Conservation (phyloP, 1,140 invertebrate species). For the Apocrypta bakeri region DNA sequence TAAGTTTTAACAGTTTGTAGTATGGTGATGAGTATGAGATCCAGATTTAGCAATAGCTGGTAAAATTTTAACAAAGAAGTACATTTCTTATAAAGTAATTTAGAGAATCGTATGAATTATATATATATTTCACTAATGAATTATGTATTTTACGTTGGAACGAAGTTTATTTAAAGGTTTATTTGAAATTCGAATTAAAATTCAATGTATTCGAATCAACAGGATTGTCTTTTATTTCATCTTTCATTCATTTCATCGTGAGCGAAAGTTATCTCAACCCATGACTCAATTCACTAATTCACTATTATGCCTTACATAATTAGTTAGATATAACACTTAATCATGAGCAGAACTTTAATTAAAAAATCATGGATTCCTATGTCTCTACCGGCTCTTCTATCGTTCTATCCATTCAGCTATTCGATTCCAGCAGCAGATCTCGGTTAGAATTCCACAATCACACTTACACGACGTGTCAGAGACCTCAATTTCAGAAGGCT, state of each 20-base stretch:
- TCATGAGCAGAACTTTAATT: not conserved
- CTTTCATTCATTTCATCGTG: not conserved
- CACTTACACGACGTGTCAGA: too few species aligned
- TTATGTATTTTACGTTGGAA: not conserved
- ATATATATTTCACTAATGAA: not conserved
- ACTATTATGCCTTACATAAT: not conserved
- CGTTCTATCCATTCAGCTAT: not conserved
- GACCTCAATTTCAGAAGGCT: not conserved
- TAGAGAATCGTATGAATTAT: not conserved
- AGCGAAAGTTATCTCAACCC: slow-evolving; percentile 5
- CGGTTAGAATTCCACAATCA: not conserved
- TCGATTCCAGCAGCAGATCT: not conserved
- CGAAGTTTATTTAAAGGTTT: not conserved
- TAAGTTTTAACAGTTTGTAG: too few species aligned
- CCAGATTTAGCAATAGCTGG: not conserved
- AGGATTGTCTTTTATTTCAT: not conserved
- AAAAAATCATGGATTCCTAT: not conserved
- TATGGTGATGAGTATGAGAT: too few species aligned
- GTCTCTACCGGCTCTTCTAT: not conserved
- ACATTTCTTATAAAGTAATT: not conserved
- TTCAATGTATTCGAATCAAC: not conserved
- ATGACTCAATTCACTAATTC: not conserved
- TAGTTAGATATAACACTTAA: not conserved
- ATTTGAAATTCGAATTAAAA: not conserved
- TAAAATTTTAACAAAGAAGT: not conserved